Evolutionary conservation across 2,797 vertebrate species (phyloP), one percentile per base, ranked within the genome.

Genomic region (Acipenser oxyrinchus): DNA sequence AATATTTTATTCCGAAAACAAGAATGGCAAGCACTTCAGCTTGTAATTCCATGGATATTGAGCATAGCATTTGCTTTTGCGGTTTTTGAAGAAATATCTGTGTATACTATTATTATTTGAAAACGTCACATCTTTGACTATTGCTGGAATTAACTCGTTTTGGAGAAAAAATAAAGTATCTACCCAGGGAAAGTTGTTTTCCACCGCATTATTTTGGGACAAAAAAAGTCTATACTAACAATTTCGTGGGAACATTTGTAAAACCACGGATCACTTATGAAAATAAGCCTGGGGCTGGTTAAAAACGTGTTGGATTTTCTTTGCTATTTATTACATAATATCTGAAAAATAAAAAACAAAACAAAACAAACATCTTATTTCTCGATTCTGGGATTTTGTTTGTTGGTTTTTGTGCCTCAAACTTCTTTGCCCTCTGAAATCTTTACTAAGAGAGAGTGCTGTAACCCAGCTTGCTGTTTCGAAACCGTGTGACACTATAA

Each of bases 401-500:
- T 71, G 68, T 74, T 66, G 69, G 72, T 75, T 76, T 84, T 81
- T 82, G 87, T 80, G 76, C 71, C 72, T 76, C 81, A 79, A 80
- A 84, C 76, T 74, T 76, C 55, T 75, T 73, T 77, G 70, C 77
- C 79, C 76, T 57, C 13, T 65, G 51, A 65, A 65, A 65, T 57
- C 7, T 76, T 74, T 53, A 59, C 79, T 70, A 70, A 72, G 76
- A 81, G 76, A 77, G 52, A 68, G 53, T 57, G 60, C 37, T 79
- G 76, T 75, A 78, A 76, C 79, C 76, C 82, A 37, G 37, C 37
- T 37, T 5, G 37, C 37, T 37, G 37, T 76, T 75, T 76, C 78
- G 78, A 81, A 82, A 77, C 77, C 72, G 78, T 79, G 78, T 86
- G 83, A 84, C 83, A 82, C 86, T 82, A 81, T 64, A 37, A 23